Conservation (phyloP, 2,797 vertebrate genomes). For the Peromyscus nudipes region DNA sequence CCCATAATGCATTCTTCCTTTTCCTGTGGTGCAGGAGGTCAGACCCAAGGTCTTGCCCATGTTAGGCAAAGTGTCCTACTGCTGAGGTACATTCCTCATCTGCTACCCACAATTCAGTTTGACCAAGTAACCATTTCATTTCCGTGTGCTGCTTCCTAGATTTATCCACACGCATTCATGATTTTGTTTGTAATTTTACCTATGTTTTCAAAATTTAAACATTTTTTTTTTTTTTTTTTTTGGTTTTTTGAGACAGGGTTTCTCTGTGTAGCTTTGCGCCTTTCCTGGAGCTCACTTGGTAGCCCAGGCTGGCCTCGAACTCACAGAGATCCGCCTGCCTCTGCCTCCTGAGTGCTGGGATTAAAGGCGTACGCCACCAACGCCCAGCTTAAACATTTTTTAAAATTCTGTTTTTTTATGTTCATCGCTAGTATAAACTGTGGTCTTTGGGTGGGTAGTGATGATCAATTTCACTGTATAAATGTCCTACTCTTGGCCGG, state of each 20-base stretch:
- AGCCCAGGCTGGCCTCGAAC: too few species aligned
- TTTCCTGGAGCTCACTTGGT: too few species aligned
- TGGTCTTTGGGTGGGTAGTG: slow-evolving; percentile 14
- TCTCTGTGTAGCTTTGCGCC: too few species aligned
- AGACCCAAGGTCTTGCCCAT: background rate
- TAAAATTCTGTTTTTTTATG: background rate
- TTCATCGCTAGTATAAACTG: slow-evolving; percentile 3
- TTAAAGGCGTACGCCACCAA: too few species aligned
- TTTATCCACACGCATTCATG: slow-evolving; percentile 14
- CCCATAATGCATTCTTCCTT: background rate
- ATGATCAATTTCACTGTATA: background rate
- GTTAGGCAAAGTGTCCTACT: background rate
- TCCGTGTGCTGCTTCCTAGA: slow-evolving; percentile 25
- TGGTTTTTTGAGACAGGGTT: too few species aligned
- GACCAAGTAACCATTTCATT: slow-evolving; percentile 49
- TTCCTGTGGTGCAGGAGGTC: background rate
- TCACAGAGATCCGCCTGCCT: too few species aligned
- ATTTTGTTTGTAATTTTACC: slow-evolving; percentile 59
- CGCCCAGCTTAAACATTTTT: background rate
- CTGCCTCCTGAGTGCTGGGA: too few species aligned
- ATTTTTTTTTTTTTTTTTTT: too few species aligned
- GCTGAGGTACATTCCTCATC: background rate
- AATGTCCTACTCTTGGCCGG: too few species aligned
- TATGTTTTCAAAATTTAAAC: slow-evolving; percentile 9
- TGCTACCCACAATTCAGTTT: background rate